Conservation (phyloP, 2,888 invertebrate genomes). For the Tiliacea aurago region DNA sequence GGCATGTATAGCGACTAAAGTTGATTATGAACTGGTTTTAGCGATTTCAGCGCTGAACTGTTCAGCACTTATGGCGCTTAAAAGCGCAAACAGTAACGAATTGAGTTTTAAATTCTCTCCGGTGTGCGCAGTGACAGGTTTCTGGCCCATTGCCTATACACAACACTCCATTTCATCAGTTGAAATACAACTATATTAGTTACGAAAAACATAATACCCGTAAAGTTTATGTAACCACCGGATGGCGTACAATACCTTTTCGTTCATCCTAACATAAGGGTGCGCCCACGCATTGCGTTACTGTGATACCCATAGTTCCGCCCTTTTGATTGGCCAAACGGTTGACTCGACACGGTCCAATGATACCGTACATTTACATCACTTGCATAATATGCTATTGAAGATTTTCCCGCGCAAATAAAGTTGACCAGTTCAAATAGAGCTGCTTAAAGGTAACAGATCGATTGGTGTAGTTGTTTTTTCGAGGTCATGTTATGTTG, state of each 20-base stretch:
- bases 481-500: slow-evolving; percentile 68
- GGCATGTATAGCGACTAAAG: no score
- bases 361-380: slow-evolving; percentile 77
- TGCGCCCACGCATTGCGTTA: slow-evolving; percentile 86
- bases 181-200: slow-evolving; percentile 65
- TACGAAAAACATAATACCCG: slow-evolving; percentile 63
- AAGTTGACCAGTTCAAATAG: slow-evolving; percentile 66
- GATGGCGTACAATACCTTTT: slow-evolving; percentile 79
- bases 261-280: slow-evolving; percentile 78
- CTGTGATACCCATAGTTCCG: slow-evolving; percentile 86
- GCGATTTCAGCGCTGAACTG: slow-evolving; percentile 4
- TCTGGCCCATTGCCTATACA: slow-evolving; percentile 56
- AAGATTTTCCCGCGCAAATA: slow-evolving; percentile 80
- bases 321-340: slow-evolving; percentile 81
- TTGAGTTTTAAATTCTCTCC: slow-evolving; percentile 55
- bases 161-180: slow-evolving; percentile 57
- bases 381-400: slow-evolving; percentile 83
- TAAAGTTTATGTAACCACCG: slow-evolving; percentile 71
- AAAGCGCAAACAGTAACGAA: slow-evolving; percentile 16
- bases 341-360: slow-evolving; percentile 78
- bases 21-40: not conserved
- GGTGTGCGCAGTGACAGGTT: slow-evolving; percentile 49
- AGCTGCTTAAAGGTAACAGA: slow-evolving; percentile 55
- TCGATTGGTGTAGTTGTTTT: slow-evolving; percentile 55
- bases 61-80: slow-evolving; percentile 1